phyloP scores from a whole-genome alignment of 2,888 invertebrate species.

The Melitaea athalia region DNA sequence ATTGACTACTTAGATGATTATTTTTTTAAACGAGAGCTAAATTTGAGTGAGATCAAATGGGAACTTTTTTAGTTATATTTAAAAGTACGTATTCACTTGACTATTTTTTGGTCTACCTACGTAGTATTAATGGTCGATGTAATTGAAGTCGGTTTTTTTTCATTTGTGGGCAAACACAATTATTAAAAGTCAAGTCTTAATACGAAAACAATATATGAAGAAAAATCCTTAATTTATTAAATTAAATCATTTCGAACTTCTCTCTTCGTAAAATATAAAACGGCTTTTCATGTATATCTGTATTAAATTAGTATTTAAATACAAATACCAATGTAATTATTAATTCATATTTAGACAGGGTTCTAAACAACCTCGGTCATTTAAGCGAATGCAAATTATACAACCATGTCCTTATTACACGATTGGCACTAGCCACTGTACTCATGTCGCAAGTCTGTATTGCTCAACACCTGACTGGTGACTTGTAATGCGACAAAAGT shows the following conservation, averaged over 20 bases:
- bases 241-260: neutral
- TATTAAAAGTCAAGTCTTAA: too few species aligned
- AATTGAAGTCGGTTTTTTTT: too few species aligned
- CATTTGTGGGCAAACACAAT: too few species aligned
- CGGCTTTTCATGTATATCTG: neutral
- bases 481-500: conserved; percentile 38
- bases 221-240: too few species aligned
- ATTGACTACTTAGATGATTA: too few species aligned
- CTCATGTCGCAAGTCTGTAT: conserved; percentile 49
- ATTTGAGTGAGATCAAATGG: too few species aligned
- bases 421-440: conserved; percentile 44
- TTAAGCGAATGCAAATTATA: conserved; percentile 45
- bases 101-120: too few species aligned
- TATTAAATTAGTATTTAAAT: neutral
- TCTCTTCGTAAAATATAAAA: neutral
- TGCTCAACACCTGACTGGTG: conserved; percentile 56
- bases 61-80: too few species aligned
- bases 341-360: conserved; percentile 18
- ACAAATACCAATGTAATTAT: conserved; percentile 3
- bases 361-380: conserved; percentile 22
- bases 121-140: too few species aligned
- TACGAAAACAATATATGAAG: too few species aligned
- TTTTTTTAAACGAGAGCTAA: too few species aligned
- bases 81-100: too few species aligned
- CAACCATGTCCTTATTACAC: conserved; percentile 53